These are phyloP conservation scores for Sialia sialis DNA, from an alignment of 2,113 vertebrate species.

Conservation along the genomic window DNA sequence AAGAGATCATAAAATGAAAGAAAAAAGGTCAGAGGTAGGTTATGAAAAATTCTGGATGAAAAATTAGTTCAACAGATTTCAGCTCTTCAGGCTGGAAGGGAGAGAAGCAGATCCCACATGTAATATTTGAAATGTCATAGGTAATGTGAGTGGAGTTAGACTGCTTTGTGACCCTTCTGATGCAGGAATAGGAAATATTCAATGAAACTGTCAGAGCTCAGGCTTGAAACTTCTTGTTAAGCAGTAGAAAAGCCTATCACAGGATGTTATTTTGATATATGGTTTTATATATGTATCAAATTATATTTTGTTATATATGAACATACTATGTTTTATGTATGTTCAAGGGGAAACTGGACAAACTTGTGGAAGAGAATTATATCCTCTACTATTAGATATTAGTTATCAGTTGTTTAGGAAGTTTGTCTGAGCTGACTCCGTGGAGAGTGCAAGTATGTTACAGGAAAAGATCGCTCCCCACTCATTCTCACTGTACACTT, in stretches of 20 bases:
- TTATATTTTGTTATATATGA: neutral
- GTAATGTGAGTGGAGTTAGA: neutral
- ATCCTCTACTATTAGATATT: neutral
- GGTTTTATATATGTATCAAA: neutral
- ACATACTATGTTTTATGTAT: neutral
- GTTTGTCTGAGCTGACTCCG: neutral
- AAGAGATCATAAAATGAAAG: neutral
- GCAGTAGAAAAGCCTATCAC: neutral
- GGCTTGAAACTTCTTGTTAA: neutral
- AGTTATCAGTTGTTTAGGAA: neutral
- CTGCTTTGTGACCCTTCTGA: neutral
- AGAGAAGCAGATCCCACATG: neutral
- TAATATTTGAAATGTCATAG: neutral
- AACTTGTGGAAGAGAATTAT: neutral
- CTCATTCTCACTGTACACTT: rapidly evolving
- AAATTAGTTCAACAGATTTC: neutral
- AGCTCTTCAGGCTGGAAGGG: neutral
- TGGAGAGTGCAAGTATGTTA: neutral
- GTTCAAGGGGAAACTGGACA: neutral
- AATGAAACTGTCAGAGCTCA: neutral
- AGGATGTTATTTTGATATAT: neutral
- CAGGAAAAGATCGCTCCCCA: rapidly evolving
- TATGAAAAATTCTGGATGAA: neutral
- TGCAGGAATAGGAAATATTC: neutral
- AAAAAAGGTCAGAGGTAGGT: neutral